A percentile compares a stretch with the other conserved stretches of the same genome.
phyloP scores from a whole-genome alignment of 2,888 invertebrate genomes.

The Adelphocoris suturalis region DNA sequence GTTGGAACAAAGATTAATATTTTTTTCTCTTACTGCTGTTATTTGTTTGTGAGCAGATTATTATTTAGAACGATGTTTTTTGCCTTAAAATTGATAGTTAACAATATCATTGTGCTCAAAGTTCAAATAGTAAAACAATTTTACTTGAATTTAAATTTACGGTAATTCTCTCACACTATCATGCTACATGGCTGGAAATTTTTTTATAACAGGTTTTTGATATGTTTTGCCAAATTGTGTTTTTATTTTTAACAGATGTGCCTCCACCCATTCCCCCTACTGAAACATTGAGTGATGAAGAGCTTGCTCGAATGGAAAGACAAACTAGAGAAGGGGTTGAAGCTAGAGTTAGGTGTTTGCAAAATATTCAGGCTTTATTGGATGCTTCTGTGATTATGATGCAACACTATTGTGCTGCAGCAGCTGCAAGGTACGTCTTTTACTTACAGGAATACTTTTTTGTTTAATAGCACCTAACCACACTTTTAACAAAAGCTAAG shows the following conservation, averaged over 20 bases:
- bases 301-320: constrained; percentile 93
- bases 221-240: background rate
- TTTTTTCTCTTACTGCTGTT: too few species aligned
- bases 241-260: constrained; percentile 77
- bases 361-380: constrained; percentile 92
- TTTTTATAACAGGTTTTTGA: background rate
- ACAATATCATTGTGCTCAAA: too few species aligned
- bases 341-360: constrained; percentile 91
- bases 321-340: constrained; percentile 92
- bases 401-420: constrained; percentile 92
- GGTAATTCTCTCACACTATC: too few species aligned
- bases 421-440: constrained; percentile 76
- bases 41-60: too few species aligned
- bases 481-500: too few species aligned
- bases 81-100: too few species aligned
- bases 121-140: too few species aligned
- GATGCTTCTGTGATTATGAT: constrained; percentile 96
- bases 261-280: constrained; percentile 89
- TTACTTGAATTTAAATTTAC: too few species aligned
- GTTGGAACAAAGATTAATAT: too few species aligned
- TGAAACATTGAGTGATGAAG: constrained; percentile 88
- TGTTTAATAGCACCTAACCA: too few species aligned
- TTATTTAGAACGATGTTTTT: too few species aligned
- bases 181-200: too few species aligned
- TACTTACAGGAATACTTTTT: background rate